Evolutionary conservation across 35 echinoderm and acorn worm genomes (phyloP).

Genomic region (Lytechinus variegatus): DNA sequence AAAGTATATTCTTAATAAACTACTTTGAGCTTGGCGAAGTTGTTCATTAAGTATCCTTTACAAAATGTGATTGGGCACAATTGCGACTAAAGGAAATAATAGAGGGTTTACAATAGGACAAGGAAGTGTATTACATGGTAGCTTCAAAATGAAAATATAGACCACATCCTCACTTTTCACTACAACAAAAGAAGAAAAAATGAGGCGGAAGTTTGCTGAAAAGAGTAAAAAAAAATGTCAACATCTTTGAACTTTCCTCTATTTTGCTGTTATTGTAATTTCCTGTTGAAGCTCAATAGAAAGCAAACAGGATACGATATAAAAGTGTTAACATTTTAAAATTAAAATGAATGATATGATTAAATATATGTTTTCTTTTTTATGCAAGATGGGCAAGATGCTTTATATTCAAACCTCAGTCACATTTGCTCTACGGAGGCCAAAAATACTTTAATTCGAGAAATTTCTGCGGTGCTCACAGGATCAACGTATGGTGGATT

Average conservation of each 20-base stretch:
- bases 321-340: background rate
- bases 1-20: too few relatives aligned
- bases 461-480: too few relatives aligned
- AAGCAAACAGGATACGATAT: background rate
- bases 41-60: background rate
- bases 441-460: too few relatives aligned
- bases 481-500: too few relatives aligned
- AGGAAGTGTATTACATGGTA: constrained; percentile 3
- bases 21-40: too few relatives aligned
- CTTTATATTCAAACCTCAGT: too few relatives aligned
- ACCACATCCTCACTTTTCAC: background rate
- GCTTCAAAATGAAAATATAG: background rate
- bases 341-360: background rate
- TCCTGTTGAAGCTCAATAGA: background rate
- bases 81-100: background rate
- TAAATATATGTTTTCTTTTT: too few relatives aligned
- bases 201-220: constrained; percentile 9
- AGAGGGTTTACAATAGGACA: background rate
- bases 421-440: too few relatives aligned
- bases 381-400: too few relatives aligned
- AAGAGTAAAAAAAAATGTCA: background rate
- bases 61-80: background rate
- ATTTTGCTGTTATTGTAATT: background rate
- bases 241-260: constrained; percentile 1
- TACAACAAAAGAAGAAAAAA: background rate